phyloP scores from a whole-genome alignment of 1,140 invertebrate species.

The Drosophila triauraria region DNA sequence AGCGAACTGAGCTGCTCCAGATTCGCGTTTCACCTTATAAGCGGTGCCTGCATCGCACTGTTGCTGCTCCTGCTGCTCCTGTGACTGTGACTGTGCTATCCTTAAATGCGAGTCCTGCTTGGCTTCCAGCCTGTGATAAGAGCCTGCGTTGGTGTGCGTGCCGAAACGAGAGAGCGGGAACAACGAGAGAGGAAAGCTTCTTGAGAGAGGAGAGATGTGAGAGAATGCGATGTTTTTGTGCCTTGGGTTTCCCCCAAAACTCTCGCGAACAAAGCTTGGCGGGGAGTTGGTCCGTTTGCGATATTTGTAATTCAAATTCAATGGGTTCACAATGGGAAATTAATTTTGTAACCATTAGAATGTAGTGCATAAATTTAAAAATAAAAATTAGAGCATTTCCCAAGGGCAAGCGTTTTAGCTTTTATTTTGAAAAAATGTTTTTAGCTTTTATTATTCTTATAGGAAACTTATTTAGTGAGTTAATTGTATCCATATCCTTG shows the following conservation, averaged over 20 bases:
- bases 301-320: slow-evolving; percentile 39
- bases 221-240: slow-evolving; percentile 39
- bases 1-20: slow-evolving; percentile 82
- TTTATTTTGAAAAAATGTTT: neutral
- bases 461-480: neutral
- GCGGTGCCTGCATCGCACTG: slow-evolving; percentile 43
- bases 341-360: neutral
- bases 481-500: neutral
- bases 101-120: slow-evolving; percentile 63
- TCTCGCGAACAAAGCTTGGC: slow-evolving; percentile 25
- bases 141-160: slow-evolving; percentile 45
- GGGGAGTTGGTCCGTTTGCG: slow-evolving; percentile 39
- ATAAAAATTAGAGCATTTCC: neutral
- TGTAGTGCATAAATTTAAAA: neutral
- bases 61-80: slow-evolving; percentile 34
- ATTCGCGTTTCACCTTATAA: slow-evolving; percentile 81
- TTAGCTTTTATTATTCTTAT: neutral
- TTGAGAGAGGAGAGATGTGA: slow-evolving; percentile 19
- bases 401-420: too few species aligned
- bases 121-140: slow-evolving; percentile 76
- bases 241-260: slow-evolving; percentile 10
- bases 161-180: slow-evolving; percentile 2
- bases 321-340: slow-evolving; percentile 4
- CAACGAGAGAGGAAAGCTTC: slow-evolving; percentile 17
- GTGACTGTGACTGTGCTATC: slow-evolving; percentile 60